Evolutionary conservation across 2,888 invertebrate species (phyloP), one percentile per base, ranked within the genome.

Genomic region (Aspidapion aeneum): DNA sequence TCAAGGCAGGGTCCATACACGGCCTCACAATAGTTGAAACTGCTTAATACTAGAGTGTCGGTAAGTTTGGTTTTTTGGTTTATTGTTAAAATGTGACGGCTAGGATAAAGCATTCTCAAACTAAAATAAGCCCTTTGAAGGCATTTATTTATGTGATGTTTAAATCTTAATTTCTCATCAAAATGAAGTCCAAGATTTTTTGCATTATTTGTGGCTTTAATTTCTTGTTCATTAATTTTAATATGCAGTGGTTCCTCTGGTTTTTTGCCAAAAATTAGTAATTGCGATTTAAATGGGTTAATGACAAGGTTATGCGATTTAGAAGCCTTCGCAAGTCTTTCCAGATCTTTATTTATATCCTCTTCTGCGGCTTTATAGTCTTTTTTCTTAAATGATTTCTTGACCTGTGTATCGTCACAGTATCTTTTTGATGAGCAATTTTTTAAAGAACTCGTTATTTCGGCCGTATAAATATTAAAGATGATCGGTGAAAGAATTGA

Each of bases 21-120:
- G n/a, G n/a, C n/a, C n/a, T n/a, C n/a, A n/a, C n/a, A n/a, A n/a
- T n/a, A n/a, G n/a, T n/a, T n/a, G n/a, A n/a, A n/a, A n/a, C n/a
- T n/a, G n/a, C n/a, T n/a, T n/a, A 58, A 18, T 1, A 58, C 58
- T 12, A 58, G 20, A 12, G 51, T 17, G 19, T 58, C 21, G 5
- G 57, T 20, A n/a, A 58, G 50, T 58, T 50, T 58, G n/a, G 19
- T 49, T 58, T 58, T 58, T 18, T 18, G 16, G 9, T 16, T 50
- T 50, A 3, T 18, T 21, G 57, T 21, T 16, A 49, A 18, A 12
- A 18, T 58, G 51, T 19, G 49, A n/a, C n/a, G n/a, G n/a, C n/a
- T n/a, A n/a, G n/a, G 17, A 50, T 9, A 18, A n/a, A 19, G 21
- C 50, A 58, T 58, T 50, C 19, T 50, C 9, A 58, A 9, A 49